Base-by-base conservation (phyloP, 2,113 vertebrate genomes). In the Seriola quinqueradiata region DNA sequence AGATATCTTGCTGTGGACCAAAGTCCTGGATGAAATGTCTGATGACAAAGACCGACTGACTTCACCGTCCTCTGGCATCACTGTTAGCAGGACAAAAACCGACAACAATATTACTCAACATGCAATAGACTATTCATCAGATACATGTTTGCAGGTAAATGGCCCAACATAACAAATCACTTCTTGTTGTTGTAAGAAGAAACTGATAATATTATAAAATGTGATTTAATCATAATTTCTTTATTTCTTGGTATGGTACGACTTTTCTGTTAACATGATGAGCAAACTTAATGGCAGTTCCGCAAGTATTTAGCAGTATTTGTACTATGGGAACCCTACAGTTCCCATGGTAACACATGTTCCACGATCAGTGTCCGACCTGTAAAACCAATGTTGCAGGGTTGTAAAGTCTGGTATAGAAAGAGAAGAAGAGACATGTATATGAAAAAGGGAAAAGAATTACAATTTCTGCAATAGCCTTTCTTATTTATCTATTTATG, bases 321-420 rank as follows among this genome's bases (percentile, higher is more conserved):
- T 73, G 60, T 23, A 6, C 14, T 8, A 14, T 28, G 28, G 38
- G 66, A 76, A 54, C 34, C 34, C 40, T 48, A 54, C 59, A 69
- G 79, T 87, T 78, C 34, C 84, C 72, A 72, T 77, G 70, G 78
- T 63, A 86, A 88, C 81, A 40, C 58, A 66, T 59, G 21, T 9
- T 67, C 72, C 60, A 52, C 38, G 28, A 52, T 58, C 14, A 38
- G 11, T 17, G 54, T 70, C 57, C 48, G 66, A 79, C 38, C 28
- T 57, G 40, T 68, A 23, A 78, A 46, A 63, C n/a, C 19, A 19
- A 58, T n/a, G 25, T 11, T 74, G 50, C 48, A 34, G 36, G 34
- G 17, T 42, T 10, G 2, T 11, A 7, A 1, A 48, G 25, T 34
- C 23, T 13, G 40, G 25, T 5, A 23, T 1, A 54, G 23, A 52